Conservation (phyloP, 2,797 vertebrate species). For the Acanthiza pusilla region DNA sequence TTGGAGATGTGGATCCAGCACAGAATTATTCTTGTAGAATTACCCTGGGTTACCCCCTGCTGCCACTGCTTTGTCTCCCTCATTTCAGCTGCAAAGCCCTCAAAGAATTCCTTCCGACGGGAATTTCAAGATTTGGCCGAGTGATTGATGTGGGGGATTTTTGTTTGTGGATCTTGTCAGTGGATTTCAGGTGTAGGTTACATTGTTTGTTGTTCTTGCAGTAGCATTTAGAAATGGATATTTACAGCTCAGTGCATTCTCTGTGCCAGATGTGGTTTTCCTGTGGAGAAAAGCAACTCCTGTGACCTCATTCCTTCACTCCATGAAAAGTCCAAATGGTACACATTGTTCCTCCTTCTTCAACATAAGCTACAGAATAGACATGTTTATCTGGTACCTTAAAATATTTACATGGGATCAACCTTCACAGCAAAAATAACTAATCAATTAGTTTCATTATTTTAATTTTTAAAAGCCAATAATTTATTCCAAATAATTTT, state of each 20-base stretch:
- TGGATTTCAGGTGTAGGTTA: background rate
- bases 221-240: background rate
- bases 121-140: background rate
- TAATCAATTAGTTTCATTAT: background rate
- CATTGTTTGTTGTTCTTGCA: background rate
- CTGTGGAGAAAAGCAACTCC: background rate
- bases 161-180: background rate
- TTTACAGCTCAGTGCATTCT: background rate
- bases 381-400: background rate
- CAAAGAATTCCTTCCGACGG: background rate
- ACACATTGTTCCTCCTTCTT: background rate
- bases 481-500: background rate
- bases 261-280: background rate
- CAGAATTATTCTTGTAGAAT: background rate
- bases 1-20: background rate
- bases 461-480: background rate
- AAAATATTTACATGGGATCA: background rate
- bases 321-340: background rate
- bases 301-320: background rate
- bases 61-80: background rate
- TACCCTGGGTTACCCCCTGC: background rate
- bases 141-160: background rate
- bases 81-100: background rate
- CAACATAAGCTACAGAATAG: background rate
- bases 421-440: background rate